Evolutionary conservation across 2,888 invertebrate genomes (phyloP).

Genomic region (Cerceris rybyensis): DNA sequence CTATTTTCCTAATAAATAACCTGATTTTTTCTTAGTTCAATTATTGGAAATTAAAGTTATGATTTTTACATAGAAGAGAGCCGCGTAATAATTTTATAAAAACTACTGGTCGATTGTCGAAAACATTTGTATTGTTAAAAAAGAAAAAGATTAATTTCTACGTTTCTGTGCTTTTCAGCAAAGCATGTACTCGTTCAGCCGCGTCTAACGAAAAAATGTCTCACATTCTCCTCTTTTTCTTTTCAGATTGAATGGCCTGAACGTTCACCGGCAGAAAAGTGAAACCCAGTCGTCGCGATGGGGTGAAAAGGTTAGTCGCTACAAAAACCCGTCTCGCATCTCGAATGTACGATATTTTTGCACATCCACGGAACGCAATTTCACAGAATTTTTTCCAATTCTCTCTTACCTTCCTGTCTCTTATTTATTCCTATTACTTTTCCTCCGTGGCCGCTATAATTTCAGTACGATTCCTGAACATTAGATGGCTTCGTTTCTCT

Average conservation of each 20-base stretch:
- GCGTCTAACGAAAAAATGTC: constrained; percentile 1
- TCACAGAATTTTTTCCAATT: not conserved
- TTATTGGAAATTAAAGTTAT: no score
- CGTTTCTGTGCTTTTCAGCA: not conserved
- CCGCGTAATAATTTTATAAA: no score
- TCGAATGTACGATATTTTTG: constrained; percentile 5
- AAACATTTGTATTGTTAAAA: no score
- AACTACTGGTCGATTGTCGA: no score
- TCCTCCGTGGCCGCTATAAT: constrained; percentile 29
- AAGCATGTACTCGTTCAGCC: not conserved
- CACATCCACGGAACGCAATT: not conserved
- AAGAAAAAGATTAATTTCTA: no score
- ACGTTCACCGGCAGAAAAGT: constrained; percentile 28
- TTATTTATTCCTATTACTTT: not conserved
- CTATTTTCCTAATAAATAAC: no score
- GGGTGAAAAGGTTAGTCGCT: constrained; percentile 61
- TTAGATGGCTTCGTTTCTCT: constrained; percentile 67
- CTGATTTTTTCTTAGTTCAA: no score
- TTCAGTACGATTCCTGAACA: constrained; percentile 27
- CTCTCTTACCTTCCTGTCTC: not conserved
- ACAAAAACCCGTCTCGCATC: no score
- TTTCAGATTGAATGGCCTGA: constrained; percentile 58
- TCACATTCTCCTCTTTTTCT: constrained; percentile 9
- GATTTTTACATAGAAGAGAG: no score
- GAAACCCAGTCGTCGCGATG: constrained; percentile 37